These are phyloP conservation scores for Dilophus febrilis DNA, from an alignment of 2,888 invertebrate genomes.

Conservation along the genomic window DNA sequence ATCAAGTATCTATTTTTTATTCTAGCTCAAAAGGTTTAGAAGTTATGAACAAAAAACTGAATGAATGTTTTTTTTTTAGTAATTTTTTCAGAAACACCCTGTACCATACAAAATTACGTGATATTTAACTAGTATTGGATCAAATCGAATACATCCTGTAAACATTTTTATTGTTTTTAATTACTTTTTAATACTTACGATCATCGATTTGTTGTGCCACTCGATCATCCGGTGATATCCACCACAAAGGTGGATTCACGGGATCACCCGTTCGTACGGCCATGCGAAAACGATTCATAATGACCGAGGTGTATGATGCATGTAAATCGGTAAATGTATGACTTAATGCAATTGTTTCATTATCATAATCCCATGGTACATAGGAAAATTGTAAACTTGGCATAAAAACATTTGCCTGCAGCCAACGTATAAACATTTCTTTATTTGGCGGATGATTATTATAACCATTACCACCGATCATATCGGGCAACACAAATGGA, in stretches of 20 bases:
- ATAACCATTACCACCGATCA: slow-evolving; percentile 51
- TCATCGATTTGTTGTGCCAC: slow-evolving; percentile 41
- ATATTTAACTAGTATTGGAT: too few species aligned
- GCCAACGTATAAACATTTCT: slow-evolving; percentile 54
- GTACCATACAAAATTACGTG: too few species aligned
- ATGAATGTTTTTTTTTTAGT: too few species aligned
- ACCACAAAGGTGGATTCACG: slow-evolving; percentile 72
- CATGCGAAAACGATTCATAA: slow-evolving; percentile 42
- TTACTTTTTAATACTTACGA: slow-evolving; percentile 35
- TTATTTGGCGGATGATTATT: slow-evolving; percentile 33
- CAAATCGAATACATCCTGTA: too few species aligned
- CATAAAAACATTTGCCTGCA: slow-evolving; percentile 58
- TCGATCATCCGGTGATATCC: slow-evolving; percentile 52
- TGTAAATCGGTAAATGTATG: slow-evolving; percentile 48
- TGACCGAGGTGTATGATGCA: slow-evolving; percentile 38
- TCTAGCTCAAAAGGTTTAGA: too few species aligned
- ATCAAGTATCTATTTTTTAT: too few species aligned
- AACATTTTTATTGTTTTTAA: too few species aligned
- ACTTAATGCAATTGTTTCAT: slow-evolving; percentile 41
- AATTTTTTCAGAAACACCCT: too few species aligned
- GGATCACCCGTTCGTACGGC: slow-evolving; percentile 43
- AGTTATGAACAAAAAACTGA: too few species aligned
- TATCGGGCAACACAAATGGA: slow-evolving; percentile 59
- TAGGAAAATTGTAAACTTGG: slow-evolving; percentile 61
- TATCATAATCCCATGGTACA: slow-evolving; percentile 56